Percentiles rank a stretch among this genome's conserved stretches.
These are phyloP conservation scores for Nemurella pictetii DNA, from an alignment of 2,888 invertebrate species.

Conservation along the genomic window DNA sequence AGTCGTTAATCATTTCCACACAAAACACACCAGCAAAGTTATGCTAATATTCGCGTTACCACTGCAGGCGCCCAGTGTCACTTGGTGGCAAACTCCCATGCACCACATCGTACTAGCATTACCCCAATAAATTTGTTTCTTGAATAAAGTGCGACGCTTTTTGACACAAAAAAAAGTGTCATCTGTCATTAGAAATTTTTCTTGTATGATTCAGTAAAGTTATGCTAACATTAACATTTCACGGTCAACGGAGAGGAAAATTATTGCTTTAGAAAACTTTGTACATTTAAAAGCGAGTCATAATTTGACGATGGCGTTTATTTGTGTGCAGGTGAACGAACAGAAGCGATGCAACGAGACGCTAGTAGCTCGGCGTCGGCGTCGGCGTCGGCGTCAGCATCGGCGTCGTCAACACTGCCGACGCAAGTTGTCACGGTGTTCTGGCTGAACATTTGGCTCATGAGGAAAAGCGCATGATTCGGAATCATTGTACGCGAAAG, in stretches of 20 bases:
- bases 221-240: neutral
- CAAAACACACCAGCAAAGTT: constrained; percentile 19
- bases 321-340: constrained; percentile 56
- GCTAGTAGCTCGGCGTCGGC: constrained; percentile 40
- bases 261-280: neutral
- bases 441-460: neutral
- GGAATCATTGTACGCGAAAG: neutral
- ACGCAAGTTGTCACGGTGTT: neutral
- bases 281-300: neutral
- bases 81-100: neutral
- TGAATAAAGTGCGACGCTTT: constrained; percentile 16
- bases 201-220: neutral
- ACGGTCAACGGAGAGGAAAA: neutral
- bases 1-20: constrained; percentile 35
- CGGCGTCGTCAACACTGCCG: too few relatives aligned
- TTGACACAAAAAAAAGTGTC: neutral
- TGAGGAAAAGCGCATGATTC: neutral
- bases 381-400: too few relatives aligned
- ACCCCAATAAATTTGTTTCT: neutral
- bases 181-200: constrained; percentile 14
- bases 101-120: neutral
- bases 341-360: constrained; percentile 70
- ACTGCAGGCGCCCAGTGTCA: neutral
- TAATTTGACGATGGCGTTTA: constrained; percentile 43
- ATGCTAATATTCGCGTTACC: constrained; percentile 32